These are phyloP conservation scores for Netelia melanura DNA, from an alignment of 2,888 invertebrate species.

Conservation along the genomic window DNA sequence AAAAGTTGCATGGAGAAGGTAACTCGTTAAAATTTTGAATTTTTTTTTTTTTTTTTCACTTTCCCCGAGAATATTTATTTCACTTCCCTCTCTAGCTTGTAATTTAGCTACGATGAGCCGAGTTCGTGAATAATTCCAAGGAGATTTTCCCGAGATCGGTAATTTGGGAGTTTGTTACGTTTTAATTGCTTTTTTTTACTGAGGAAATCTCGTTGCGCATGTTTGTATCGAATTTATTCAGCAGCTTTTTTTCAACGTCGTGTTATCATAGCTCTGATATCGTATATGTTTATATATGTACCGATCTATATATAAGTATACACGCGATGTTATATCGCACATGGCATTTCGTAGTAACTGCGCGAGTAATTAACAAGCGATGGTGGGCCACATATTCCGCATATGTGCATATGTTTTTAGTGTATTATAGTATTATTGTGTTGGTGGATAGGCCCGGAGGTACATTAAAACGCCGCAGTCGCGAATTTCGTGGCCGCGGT, in stretches of 20 bases:
- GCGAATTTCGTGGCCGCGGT: slow-evolving; percentile 75
- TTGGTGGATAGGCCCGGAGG: slow-evolving; percentile 63
- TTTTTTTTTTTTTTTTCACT: background rate
- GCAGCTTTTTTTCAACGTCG: background rate
- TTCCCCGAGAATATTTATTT: background rate
- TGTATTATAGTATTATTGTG: slow-evolving; percentile 39
- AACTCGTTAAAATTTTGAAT: background rate
- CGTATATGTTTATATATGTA: slow-evolving; percentile 3
- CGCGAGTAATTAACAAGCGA: slow-evolving; percentile 71
- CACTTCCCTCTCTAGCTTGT: too few species aligned
- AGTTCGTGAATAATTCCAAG: slow-evolving; percentile 12
- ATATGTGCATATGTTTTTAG: slow-evolving; percentile 20
- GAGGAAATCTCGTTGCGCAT: background rate
- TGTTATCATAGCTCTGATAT: background rate
- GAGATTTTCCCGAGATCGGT: background rate
- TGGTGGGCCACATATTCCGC: slow-evolving; percentile 42
- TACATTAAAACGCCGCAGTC: slow-evolving; percentile 74
- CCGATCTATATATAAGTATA: background rate
- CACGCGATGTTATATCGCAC: slow-evolving; percentile 2
- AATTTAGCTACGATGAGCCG: background rate
- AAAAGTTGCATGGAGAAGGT: too few species aligned
- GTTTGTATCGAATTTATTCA: slow-evolving; percentile 1
- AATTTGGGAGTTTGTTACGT: too few species aligned
- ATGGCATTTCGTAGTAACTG: slow-evolving; percentile 65
- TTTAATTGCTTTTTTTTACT: too few species aligned